These are phyloP conservation scores for Siphonodentalium dalli DNA, from an alignment of 2,888 invertebrate genomes.

Conservation along the genomic window DNA sequence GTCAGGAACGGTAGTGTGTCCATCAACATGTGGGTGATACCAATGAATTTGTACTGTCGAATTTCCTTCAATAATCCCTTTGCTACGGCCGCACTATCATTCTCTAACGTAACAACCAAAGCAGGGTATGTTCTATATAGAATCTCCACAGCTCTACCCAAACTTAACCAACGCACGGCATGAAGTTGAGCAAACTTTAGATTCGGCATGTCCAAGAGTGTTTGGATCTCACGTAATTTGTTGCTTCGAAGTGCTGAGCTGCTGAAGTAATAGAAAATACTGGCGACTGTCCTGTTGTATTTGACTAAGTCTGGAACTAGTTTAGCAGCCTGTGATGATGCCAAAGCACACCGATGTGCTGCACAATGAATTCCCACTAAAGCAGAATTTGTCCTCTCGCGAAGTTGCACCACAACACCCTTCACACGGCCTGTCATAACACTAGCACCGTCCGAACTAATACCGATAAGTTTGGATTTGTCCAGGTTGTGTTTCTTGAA, in stretches of 20 bases:
- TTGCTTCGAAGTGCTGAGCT: constrained; percentile 22
- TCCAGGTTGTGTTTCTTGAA: constrained; percentile 1
- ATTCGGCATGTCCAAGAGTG: constrained; percentile 19
- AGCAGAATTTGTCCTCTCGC: constrained; percentile 8
- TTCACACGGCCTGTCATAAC: constrained; percentile 18
- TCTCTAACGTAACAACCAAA: not conserved
- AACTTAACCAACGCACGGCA: not conserved
- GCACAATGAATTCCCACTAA: constrained; percentile 22
- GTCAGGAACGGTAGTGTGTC: constrained; percentile 5
- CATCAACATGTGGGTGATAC: constrained; percentile 7
- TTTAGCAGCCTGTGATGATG: constrained; percentile 21
- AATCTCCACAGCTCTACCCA: constrained; percentile 2
- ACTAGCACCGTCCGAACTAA: constrained; percentile 23
- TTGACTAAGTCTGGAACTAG: constrained; percentile 3
- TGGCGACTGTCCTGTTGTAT: constrained; percentile 8
- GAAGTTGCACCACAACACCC: constrained; percentile 15
- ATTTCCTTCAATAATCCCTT: constrained; percentile 3
- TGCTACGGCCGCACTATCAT: not conserved
- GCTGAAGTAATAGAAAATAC: constrained; percentile 15
- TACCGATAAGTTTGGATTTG: not conserved
- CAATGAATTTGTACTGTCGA: constrained; percentile 7
- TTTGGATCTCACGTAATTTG: constrained; percentile 20
- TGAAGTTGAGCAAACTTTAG: constrained; percentile 10
- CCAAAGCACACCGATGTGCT: constrained; percentile 16
- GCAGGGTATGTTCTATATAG: constrained; percentile 8